Evolutionary conservation across 2,113 vertebrate species (phyloP).

Genomic region (Bos javanicus): DNA sequence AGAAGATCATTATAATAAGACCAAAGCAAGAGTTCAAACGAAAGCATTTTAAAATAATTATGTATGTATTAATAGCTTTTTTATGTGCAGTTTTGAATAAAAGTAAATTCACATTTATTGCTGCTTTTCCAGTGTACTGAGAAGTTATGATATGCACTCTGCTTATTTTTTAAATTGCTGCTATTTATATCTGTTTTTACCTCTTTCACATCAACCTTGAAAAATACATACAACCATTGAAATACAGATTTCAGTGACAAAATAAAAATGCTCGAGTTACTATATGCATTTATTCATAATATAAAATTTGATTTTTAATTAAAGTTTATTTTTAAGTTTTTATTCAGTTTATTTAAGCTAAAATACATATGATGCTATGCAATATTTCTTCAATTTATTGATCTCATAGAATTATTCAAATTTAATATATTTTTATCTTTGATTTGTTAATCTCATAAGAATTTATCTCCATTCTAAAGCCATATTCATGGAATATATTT

Average conservation of each 20-base stretch:
- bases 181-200: conserved; percentile 2
- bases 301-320: conserved; percentile 1
- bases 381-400: conserved; percentile 25
- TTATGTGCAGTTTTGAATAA: neutral
- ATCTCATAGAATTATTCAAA: neutral
- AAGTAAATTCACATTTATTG: neutral
- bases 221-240: neutral
- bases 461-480: neutral
- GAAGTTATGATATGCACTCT: neutral
- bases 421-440: neutral
- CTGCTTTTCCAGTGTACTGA: neutral
- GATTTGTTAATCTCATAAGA: neutral
- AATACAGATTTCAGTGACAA: neutral
- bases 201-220: neutral
- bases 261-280: neutral
- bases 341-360: neutral
- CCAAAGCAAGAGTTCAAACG: neutral
- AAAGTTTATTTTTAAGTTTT: neutral
- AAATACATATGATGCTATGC: neutral
- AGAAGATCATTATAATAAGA: neutral
- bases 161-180: neutral
- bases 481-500: neutral
- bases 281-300: neutral
- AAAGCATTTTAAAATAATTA: neutral
- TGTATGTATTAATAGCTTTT: neutral